Evolutionary conservation across 1,140 invertebrate species (phyloP).

Genomic region (Halyomorpha halys): DNA sequence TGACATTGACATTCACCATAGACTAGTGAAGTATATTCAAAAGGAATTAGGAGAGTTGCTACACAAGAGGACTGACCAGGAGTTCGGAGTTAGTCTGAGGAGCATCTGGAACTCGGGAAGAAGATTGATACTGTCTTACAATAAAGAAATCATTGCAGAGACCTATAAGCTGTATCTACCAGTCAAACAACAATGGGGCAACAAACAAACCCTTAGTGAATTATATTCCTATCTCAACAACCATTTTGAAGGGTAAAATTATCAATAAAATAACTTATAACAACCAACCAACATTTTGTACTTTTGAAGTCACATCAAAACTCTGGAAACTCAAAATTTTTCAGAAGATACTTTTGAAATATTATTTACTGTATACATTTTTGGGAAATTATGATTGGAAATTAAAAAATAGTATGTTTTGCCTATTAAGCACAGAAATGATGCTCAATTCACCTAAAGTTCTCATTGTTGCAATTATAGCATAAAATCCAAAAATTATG

Average conservation of each 20-base stretch:
- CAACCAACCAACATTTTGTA: no score
- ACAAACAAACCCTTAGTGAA: background rate
- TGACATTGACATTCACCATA: background rate
- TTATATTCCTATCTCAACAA: background rate
- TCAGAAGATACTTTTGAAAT: no score
- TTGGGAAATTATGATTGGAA: no score
- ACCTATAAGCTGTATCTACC: background rate
- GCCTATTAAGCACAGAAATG: no score
- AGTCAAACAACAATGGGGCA: slow-evolving; percentile 2
- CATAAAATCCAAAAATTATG: no score
- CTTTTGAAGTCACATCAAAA: no score
- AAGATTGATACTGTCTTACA: slow-evolving; percentile 48
- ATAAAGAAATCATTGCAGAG: slow-evolving; percentile 35
- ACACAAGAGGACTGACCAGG: background rate
- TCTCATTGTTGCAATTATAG: no score
- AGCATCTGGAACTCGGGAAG: slow-evolving; percentile 41
- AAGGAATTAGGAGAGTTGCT: background rate
- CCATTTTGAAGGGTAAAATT: background rate
- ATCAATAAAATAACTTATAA: no score
- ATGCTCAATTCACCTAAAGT: no score
- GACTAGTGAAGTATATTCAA: background rate
- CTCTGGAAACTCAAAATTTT: no score
- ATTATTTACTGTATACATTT: no score
- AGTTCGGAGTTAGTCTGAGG: background rate
- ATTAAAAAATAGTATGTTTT: no score